Base-by-base conservation (phyloP, 2,113 vertebrate genomes). In the Crocuta crocuta region DNA sequence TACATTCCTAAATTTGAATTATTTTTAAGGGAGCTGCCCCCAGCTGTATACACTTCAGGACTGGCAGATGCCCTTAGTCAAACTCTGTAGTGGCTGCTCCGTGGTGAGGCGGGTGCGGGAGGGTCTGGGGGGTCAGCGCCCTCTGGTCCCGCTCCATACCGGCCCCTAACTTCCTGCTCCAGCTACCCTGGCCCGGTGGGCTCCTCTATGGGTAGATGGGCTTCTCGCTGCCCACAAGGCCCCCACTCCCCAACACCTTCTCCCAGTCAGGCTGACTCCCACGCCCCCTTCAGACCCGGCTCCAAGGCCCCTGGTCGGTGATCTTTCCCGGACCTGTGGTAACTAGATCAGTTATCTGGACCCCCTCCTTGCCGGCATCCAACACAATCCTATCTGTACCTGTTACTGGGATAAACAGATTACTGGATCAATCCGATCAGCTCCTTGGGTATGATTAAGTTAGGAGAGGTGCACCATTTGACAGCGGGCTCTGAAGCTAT, bases 171-270 rank as follows among this genome's bases (percentile, higher is more conserved):
- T 45, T 58, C n/a, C 0, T 6, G 61, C 50, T 74, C 43, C 63
- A 79, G 70, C 79, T 48, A 61, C 11, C 21, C 45, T 7, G 19
- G 26, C 70, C n/a, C 26, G 2, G n/a, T 31, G 63, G 39, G 43
- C 1, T 15, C 31, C 35, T 68, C 50, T 50, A 13, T 26, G 23
- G 39, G 11, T 35, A 66, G 39, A 33, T 24, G 43, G 65, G 33
- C 15, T 50, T 70, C 12, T 23, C 19, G 26, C 50, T n/a, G 24
- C 33, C 8, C 10, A 0, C 0, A 31, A 65, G 53, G 24, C 39
- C 50, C 17, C 10, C 3, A 1, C 50, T n/a, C 21, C 33, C 1
- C 0, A 4, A 31, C 17, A 3, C 24, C 7, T 43, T 76, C 53
- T 43, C 63, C 48, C 61, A 43, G 58, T 0, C 0, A 6, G 4